These are phyloP conservation scores for Mythimna impura DNA, from an alignment of 2,888 invertebrate genomes.

Conservation along the genomic window DNA sequence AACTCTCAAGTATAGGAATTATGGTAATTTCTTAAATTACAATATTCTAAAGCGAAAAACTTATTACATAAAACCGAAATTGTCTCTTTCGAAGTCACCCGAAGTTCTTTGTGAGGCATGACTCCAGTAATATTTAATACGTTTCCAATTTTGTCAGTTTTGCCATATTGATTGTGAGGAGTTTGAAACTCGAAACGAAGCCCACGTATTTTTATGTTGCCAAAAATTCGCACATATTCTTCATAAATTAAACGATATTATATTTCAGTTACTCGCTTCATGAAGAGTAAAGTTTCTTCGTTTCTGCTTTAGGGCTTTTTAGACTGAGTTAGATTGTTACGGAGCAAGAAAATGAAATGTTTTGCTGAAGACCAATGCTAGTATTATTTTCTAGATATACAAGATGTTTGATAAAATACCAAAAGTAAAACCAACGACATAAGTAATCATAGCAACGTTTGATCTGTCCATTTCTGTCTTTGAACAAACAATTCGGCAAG, in stretches of 20 bases:
- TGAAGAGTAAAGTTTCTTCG: constrained; percentile 27
- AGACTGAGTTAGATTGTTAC: constrained; percentile 18
- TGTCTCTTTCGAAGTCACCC: constrained; percentile 59
- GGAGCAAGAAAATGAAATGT: constrained; percentile 5
- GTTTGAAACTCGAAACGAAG: constrained; percentile 43
- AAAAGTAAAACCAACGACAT: background rate
- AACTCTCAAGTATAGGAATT: constrained; percentile 36
- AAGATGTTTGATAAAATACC: background rate
- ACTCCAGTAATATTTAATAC: constrained; percentile 62
- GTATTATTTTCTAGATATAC: background rate
- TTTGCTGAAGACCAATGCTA: background rate
- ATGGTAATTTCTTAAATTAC: constrained; percentile 64
- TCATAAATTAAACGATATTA: constrained; percentile 50
- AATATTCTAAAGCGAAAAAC: constrained; percentile 62
- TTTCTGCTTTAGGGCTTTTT: constrained; percentile 25
- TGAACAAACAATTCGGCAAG: no score
- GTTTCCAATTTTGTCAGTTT: constrained; percentile 59
- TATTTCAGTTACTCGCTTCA: constrained; percentile 25
- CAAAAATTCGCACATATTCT: constrained; percentile 34
- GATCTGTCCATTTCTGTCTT: background rate
- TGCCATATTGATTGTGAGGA: constrained; percentile 56
- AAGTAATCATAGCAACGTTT: background rate
- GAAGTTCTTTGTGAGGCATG: constrained; percentile 62
- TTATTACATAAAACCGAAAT: constrained; percentile 59
- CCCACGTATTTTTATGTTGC: constrained; percentile 36